These are phyloP conservation scores for Enchytraeus crypticus DNA, from an alignment of 2,888 invertebrate species.

Conservation along the genomic window DNA sequence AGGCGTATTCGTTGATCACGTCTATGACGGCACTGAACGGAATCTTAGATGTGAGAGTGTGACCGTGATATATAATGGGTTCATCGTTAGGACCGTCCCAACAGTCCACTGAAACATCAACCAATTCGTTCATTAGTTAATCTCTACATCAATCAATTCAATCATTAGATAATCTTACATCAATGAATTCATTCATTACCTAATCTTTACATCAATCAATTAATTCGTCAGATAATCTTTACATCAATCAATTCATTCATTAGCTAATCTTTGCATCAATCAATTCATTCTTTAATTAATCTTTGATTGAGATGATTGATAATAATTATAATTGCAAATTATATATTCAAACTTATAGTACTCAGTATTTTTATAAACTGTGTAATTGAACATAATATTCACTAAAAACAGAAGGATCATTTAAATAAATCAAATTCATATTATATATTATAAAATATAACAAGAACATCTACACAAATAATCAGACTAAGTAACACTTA, in stretches of 20 bases:
- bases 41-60: slow-evolving; percentile 53
- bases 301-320: neutral
- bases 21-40: slow-evolving; percentile 49
- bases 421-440: neutral
- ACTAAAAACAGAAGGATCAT: neutral
- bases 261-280: too few species aligned
- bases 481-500: too few species aligned
- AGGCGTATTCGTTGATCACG: slow-evolving; percentile 52
- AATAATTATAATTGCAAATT: neutral
- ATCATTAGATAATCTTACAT: too few species aligned
- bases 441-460: too few species aligned
- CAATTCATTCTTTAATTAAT: too few species aligned
- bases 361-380: neutral
- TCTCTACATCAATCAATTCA: too few species aligned
- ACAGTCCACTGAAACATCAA: slow-evolving; percentile 51
- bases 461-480: too few species aligned
- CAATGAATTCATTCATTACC: too few species aligned
- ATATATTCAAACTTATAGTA: neutral
- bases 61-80: slow-evolving; percentile 54
- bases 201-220: too few species aligned
- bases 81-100: slow-evolving; percentile 53
- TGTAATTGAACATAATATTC: neutral
- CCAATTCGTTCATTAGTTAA: neutral
- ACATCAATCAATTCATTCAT: too few species aligned
- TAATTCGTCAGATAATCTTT: too few species aligned